A percentile compares a stretch with the other conserved stretches of the same genome.
These are phyloP conservation scores for Therioaphis trifolii DNA, from an alignment of 2,888 invertebrate genomes.

Conservation along the genomic window DNA sequence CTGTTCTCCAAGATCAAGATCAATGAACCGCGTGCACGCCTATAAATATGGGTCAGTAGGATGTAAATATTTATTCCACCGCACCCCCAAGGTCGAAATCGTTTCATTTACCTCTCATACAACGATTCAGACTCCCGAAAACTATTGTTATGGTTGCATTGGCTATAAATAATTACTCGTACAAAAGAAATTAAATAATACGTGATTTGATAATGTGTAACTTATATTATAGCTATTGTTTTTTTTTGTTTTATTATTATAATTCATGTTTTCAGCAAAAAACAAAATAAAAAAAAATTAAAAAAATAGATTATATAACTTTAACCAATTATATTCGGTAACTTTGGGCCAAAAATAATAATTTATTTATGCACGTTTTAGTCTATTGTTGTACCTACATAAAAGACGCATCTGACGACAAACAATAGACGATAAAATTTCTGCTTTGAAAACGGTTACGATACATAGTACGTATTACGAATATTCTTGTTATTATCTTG, in stretches of 20 bases:
- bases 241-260: background rate
- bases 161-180: background rate
- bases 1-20: constrained; percentile 61
- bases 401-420: no score
- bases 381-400: no score
- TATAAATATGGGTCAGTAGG: constrained; percentile 48
- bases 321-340: background rate
- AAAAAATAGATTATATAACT: background rate
- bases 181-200: background rate
- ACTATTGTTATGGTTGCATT: background rate
- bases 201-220: background rate
- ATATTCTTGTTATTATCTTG: no score
- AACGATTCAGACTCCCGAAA: background rate
- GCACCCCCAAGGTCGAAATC: constrained; percentile 42
- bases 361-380: no score
- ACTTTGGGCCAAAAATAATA: background rate
- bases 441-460: no score
- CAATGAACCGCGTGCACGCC: constrained; percentile 50
- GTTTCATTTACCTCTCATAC: constrained; percentile 27
- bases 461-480: no score
- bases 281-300: background rate
- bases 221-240: background rate
- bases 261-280: background rate
- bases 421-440: no score
- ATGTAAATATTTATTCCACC: constrained; percentile 49